Conservation (phyloP, 1,140 invertebrate genomes). For the Ganaspis sp. region DNA sequence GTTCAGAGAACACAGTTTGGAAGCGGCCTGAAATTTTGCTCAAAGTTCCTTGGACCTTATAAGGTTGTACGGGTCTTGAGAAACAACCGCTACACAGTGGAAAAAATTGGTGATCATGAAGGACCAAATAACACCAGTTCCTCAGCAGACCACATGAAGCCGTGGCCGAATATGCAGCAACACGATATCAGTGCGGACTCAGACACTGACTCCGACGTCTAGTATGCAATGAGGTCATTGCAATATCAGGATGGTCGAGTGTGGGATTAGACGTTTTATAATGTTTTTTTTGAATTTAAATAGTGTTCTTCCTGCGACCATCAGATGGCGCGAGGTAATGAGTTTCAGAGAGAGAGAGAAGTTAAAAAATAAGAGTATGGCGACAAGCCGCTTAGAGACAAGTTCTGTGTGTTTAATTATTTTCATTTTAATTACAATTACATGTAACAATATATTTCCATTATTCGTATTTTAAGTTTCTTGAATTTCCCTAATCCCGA, state of each 20-base stretch:
- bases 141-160: slow-evolving; percentile 62
- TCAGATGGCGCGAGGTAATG: no score
- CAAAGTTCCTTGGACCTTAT: slow-evolving; percentile 49
- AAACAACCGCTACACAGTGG: slow-evolving; percentile 56
- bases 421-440: no score
- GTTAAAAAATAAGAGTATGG: no score
- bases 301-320: no score
- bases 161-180: slow-evolving; percentile 37
- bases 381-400: no score
- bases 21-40: slow-evolving; percentile 39
- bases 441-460: no score
- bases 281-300: no score
- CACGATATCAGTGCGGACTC: not conserved
- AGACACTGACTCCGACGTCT: not conserved
- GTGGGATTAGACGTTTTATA: no score
- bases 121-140: slow-evolving; percentile 55
- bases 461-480: no score
- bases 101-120: slow-evolving; percentile 51
- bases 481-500: no score
- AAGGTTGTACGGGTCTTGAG: slow-evolving; percentile 37
- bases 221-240: not conserved
- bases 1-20: slow-evolving; percentile 46
- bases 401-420: no score
- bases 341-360: no score
- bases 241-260: not conserved